A percentile compares a stretch with the other conserved stretches of the same genome.
Conservation (phyloP, 2,113 vertebrate species). For the Tachysurus vachellii region DNA sequence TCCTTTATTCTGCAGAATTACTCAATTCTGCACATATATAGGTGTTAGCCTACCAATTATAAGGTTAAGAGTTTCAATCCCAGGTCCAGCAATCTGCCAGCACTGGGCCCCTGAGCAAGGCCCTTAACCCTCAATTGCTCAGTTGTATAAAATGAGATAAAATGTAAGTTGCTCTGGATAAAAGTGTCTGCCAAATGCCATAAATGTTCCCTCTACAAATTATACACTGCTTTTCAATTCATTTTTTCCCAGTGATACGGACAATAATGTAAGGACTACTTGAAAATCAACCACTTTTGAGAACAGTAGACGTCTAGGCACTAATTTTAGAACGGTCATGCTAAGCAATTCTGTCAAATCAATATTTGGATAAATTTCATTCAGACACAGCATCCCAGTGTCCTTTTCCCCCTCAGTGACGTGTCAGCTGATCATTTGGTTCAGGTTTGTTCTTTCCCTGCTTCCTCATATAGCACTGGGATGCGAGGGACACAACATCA, state of each 20-base stretch:
- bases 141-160: too few species aligned
- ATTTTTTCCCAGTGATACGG: not conserved
- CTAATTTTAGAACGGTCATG: not conserved
- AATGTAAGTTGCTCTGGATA: too few species aligned
- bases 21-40: too few species aligned
- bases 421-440: not conserved
- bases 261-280: not conserved
- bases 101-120: too few species aligned
- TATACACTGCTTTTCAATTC: not conserved
- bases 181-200: too few species aligned
- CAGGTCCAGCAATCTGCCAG: too few species aligned
- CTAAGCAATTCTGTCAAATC: not conserved
- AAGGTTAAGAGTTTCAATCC: too few species aligned
- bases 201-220: not conserved
- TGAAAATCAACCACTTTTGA: not conserved
- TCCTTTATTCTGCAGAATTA: too few species aligned
- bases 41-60: too few species aligned
- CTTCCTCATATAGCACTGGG: not conserved
- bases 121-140: too few species aligned
- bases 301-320: not conserved
- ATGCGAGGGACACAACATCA: not conserved
- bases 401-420: not conserved
- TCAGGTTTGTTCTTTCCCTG: constrained; percentile 6
- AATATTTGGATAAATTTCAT: not conserved
- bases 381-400: not conserved